Evolutionary conservation across 2,113 vertebrate species (phyloP), one percentile per base, ranked within the genome.

Genomic region (Ivindomyrus marchei): DNA sequence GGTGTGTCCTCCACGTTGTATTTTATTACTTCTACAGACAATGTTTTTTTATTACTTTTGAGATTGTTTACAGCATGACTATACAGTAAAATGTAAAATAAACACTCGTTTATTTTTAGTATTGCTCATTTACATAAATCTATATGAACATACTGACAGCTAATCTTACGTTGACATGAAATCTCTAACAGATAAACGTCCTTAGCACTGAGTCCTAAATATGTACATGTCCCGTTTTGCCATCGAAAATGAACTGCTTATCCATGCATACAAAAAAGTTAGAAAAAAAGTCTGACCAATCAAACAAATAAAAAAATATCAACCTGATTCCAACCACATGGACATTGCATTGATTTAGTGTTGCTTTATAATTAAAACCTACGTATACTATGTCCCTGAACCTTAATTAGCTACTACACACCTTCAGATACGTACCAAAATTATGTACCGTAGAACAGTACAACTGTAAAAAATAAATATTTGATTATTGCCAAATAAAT

Each of bases 121-220:
- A 96, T 96, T 96, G 96, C 96, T 96, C 93, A 95, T 95, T 96
- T 95, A 95, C 95, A 95, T 95, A 95, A 94, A 96, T 95, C 94
- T 94, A 94, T 94, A 95, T 93, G 92, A 93, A 94, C 93, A 93
- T 93, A 94, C 93, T 93, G 95, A 94, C 94, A 94, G 92, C 94
- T 93, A 96, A 92, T 94, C 50, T 89, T 70, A 42, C 74, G 93
- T 93, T 94, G 91, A 94, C 92, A 91, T 91, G 90, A 93, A 89
- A 92, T 92, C 83, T 92, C 91, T 90, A 91, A 93, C 87, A 93
- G 89, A 93, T 92, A 90, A 93, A 90, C 91, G 91, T 85, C 91
- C 88, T 91, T 87, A 90, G 66, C 90, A 90, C 91, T 70, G 87
- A 93, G 91, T 92, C 89, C 90, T 90, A 91, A 90, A 88, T 92